Conservation (phyloP, 2,888 invertebrate species). For the Plemyria rubiginata region DNA sequence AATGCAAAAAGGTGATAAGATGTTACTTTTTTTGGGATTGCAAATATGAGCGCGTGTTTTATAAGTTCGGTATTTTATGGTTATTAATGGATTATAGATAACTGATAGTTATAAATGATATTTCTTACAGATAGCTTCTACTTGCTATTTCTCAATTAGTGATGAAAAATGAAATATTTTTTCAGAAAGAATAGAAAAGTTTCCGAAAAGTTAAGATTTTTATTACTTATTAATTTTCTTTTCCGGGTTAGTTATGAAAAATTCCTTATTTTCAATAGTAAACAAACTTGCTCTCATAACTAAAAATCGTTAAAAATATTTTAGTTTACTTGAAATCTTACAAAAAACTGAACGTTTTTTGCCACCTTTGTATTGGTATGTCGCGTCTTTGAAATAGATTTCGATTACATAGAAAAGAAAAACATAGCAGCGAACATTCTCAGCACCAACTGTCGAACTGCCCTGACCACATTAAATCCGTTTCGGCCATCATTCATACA, state of each 20-base stretch:
- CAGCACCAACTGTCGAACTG: slow-evolving; percentile 46
- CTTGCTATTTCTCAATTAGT: slow-evolving; percentile 6
- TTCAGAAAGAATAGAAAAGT: no score
- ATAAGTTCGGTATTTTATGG: slow-evolving; percentile 54
- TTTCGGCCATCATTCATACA: slow-evolving; percentile 63
- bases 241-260: no score
- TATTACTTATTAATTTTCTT: no score
- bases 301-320: no score
- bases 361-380: slow-evolving; percentile 3
- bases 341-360: not conserved
- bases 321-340: not conserved
- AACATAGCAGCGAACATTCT: slow-evolving; percentile 23
- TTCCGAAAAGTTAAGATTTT: no score
- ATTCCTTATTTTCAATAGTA: no score
- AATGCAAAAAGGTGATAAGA: slow-evolving; percentile 48
- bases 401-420: slow-evolving; percentile 16
- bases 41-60: slow-evolving; percentile 49
- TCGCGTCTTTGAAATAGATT: slow-evolving; percentile 7
- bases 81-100: slow-evolving; percentile 65
- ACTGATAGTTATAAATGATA: slow-evolving; percentile 66
- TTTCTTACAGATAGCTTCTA: not conserved
- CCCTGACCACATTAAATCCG: slow-evolving; percentile 64
- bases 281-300: no score
- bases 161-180: not conserved
- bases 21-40: slow-evolving; percentile 45